Base-by-base conservation (phyloP, 2,797 vertebrate genomes). In the Rhadinocentrus ornatus region DNA sequence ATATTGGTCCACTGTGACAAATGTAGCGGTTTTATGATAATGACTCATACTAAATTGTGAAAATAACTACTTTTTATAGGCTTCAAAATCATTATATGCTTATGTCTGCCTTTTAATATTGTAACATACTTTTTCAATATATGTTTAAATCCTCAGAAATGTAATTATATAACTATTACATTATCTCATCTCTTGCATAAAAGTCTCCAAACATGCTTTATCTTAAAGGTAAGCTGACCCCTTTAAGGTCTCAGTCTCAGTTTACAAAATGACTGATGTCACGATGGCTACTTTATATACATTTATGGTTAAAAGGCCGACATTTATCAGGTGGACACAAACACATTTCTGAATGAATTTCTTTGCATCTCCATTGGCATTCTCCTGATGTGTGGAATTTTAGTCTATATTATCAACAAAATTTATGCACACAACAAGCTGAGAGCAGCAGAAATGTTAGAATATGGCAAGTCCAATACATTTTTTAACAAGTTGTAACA, bases 341-440 rank as follows among this genome's bases (percentile, higher is more conserved):
- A 64, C 32, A 48, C 13, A 37, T 26, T 46, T 78, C 26, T 20
- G 26, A 32, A 32, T 46, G 6, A 34, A 62, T 3, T 31, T 2
- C 1, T 52, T 5, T 22, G 18, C 7, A 34, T 59, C 26, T 52
- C 44, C 22, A 15, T 22, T 69, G 46, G 18, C 22, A 24, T 4
- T 10, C 24, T 12, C 44, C 12, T 29, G 7, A 4, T 29, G 32
- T 12, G 46, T 18, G 3, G 39, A 6, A n/a, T 15, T 59, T 32
- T 37, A 22, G 22, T 32, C 22, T 16, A 26, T 69, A 18, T 18
- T 27, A 69, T 9, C 22, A 61, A 18, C 20, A 0, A 57, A 27
- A 46, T 64, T 46, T 46, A 44, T 46, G 27, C 27, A 16, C 4
- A 58, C 22, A 64, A 63, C 29, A 64, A 22, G 16, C 63, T 61